These are phyloP conservation scores for Pantherophis vulpinus DNA, from an alignment of 2,797 vertebrate genomes.

Conservation along the genomic window DNA sequence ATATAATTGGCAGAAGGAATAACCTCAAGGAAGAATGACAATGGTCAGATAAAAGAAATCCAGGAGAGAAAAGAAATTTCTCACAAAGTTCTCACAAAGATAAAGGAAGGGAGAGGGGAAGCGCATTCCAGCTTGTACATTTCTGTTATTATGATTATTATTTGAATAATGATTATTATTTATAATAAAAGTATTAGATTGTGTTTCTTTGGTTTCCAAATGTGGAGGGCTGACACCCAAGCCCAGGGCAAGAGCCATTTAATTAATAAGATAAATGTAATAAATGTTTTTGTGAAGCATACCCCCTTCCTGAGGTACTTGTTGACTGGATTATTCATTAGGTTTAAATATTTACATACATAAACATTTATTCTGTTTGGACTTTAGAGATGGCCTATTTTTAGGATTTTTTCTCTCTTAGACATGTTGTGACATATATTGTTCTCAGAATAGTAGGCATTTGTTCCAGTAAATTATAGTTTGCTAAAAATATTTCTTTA, in stretches of 20 bases:
- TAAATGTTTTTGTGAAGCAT: not conserved
- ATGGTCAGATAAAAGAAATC: not conserved
- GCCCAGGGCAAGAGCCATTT: not conserved
- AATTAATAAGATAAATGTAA: not conserved
- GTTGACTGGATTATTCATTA: not conserved
- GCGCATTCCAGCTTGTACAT: not conserved
- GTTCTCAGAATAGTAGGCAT: slow-evolving; percentile 32
- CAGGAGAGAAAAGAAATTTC: not conserved
- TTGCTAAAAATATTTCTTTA: slow-evolving; percentile 4
- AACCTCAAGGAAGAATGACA: not conserved
- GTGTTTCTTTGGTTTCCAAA: not conserved
- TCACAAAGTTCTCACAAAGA: not conserved
- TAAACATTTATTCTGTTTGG: not conserved
- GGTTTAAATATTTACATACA: not conserved
- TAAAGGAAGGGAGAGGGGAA: not conserved
- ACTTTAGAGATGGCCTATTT: not conserved
- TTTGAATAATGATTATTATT: not conserved
- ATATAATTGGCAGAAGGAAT: not conserved
- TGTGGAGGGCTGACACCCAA: not conserved
- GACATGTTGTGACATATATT: slow-evolving; percentile 12
- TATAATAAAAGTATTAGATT: not conserved
- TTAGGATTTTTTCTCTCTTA: not conserved
- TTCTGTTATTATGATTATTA: not conserved
- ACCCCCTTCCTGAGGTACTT: not conserved
- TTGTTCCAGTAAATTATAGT: slow-evolving; percentile 7